Conservation (phyloP, 2,797 vertebrate genomes). For the Pseudocheirus occidentalis region DNA sequence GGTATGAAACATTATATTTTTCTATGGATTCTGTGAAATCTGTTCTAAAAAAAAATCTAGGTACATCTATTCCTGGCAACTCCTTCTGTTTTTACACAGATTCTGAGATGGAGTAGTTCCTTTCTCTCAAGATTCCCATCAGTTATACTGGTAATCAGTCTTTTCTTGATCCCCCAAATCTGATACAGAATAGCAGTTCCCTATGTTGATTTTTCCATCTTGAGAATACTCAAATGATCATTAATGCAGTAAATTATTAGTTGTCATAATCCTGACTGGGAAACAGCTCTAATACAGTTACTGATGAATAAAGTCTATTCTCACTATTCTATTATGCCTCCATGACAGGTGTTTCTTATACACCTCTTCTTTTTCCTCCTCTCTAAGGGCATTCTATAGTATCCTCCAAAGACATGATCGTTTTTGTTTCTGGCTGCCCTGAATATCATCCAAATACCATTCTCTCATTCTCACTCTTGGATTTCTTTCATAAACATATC, state of each 20-base stretch:
- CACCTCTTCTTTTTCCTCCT: neutral
- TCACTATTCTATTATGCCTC: neutral
- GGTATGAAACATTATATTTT: neutral
- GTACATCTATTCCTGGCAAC: too few species aligned
- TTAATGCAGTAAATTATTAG: neutral
- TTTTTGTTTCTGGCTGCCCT: neutral
- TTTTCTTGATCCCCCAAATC: neutral
- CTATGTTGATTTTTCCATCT: neutral
- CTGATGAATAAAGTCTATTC: neutral
- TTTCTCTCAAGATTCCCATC: neutral
- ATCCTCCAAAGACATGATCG: neutral
- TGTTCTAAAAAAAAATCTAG: neutral
- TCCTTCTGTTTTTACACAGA: too few species aligned
- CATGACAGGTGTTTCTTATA: neutral
- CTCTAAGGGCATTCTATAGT: neutral
- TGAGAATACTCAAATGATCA: neutral
- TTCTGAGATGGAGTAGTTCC: neutral
- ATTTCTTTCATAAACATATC: neutral
- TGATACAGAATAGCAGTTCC: neutral
- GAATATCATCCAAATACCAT: neutral
- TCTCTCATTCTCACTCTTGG: neutral
- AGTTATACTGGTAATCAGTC: neutral
- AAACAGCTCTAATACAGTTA: neutral
- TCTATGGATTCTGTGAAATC: neutral
- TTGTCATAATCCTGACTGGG: neutral